phyloP scores from a whole-genome alignment of 2,888 invertebrate genomes.

The Amphimallon solstitiale region DNA sequence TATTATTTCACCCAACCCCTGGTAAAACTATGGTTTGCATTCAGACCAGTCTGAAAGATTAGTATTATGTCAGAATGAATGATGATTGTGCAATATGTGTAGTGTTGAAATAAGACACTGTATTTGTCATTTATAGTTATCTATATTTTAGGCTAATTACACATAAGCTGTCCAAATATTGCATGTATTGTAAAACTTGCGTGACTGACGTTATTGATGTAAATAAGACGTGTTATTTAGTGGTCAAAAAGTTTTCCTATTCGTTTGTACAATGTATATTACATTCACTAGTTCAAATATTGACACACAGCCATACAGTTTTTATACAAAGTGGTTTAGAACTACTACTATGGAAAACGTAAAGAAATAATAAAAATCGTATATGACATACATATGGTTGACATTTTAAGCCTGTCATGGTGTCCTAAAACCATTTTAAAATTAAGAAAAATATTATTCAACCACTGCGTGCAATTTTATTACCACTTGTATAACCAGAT shows the following conservation, averaged over 20 bases:
- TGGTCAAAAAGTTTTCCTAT: background rate
- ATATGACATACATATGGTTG: too few species aligned
- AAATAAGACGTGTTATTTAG: background rate
- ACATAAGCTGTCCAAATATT: conserved; percentile 35
- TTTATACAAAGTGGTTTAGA: background rate
- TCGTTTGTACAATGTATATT: background rate
- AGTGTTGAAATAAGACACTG: conserved; percentile 17
- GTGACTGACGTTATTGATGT: too few species aligned
- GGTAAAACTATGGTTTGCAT: conserved; percentile 33
- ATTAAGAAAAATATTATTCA: too few species aligned
- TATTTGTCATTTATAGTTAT: conserved; percentile 28
- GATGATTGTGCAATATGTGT: conserved; percentile 33
- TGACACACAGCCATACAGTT: background rate
- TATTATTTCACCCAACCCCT: conserved; percentile 27
- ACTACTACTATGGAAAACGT: background rate
- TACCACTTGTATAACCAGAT: too few species aligned
- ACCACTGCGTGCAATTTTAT: too few species aligned
- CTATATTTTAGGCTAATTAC: conserved; percentile 31
- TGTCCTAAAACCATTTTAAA: too few species aligned
- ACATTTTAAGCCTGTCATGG: too few species aligned
- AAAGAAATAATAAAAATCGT: background rate
- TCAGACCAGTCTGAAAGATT: conserved; percentile 34
- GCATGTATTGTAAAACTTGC: background rate
- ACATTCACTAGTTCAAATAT: conserved; percentile 6
- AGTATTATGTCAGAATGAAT: conserved; percentile 32